These are phyloP conservation scores for Sebastes reedi DNA, from an alignment of 2,797 vertebrate genomes.

Conservation along the genomic window DNA sequence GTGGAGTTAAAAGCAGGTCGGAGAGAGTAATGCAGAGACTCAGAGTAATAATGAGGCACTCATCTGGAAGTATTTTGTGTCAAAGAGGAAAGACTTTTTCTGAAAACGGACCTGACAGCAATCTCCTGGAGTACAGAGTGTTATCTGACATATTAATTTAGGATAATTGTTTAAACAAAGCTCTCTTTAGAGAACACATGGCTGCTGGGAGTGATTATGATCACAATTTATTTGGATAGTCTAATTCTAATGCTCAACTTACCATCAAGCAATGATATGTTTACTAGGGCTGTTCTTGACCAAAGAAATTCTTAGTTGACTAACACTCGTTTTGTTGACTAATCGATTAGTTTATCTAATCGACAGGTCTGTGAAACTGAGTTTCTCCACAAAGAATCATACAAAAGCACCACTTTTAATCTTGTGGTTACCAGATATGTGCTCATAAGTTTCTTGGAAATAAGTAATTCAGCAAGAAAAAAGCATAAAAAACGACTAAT, in stretches of 20 bases:
- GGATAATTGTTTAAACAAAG: slow-evolving; percentile 53
- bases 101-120: slow-evolving; percentile 57
- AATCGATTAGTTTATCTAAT: no score
- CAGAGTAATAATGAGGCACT: slow-evolving; percentile 21
- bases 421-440: no score
- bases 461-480: no score
- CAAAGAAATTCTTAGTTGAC: no score
- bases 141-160: slow-evolving; percentile 66
- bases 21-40: neutral
- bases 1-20: slow-evolving; percentile 26
- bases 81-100: slow-evolving; percentile 55
- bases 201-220: slow-evolving; percentile 60
- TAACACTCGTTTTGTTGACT: no score
- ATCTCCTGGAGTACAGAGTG: slow-evolving; percentile 42
- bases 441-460: no score
- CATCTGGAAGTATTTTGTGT: slow-evolving; percentile 78
- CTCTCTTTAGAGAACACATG: slow-evolving; percentile 24
- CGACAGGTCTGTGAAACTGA: no score
- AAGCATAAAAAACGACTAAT: no score
- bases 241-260: neutral
- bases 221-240: slow-evolving; percentile 12
- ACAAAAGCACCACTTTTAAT: no score
- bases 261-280: neutral
- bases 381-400: no score
- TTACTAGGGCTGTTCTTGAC: no score